A percentile compares a stretch with the other conserved stretches of the same genome.
Conservation (phyloP, 2,888 invertebrate species). For the Conomelus anceps region DNA sequence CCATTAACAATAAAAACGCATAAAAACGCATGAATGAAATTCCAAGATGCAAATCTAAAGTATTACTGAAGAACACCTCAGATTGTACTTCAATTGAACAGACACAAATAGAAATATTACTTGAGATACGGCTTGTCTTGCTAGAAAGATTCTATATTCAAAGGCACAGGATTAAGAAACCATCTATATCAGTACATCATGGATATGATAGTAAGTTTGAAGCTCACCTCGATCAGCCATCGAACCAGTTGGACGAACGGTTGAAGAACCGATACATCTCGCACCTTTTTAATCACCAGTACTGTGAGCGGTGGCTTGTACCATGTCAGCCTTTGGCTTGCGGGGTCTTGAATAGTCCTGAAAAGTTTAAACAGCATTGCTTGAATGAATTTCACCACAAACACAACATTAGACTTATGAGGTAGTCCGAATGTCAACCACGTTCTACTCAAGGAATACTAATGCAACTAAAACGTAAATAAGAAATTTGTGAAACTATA, state of each 20-base stretch:
- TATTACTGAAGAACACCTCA: too few species aligned
- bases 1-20: too few species aligned
- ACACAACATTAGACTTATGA: not conserved
- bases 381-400: not conserved
- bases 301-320: slow-evolving; percentile 95
- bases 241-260: slow-evolving; percentile 89
- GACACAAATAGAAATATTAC: too few species aligned
- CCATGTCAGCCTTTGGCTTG: slow-evolving; percentile 93
- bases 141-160: too few species aligned
- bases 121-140: too few species aligned
- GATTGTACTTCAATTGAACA: too few species aligned
- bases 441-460: not conserved
- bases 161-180: too few species aligned
- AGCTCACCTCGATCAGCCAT: slow-evolving; percentile 79
- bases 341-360: slow-evolving; percentile 96
- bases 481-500: not conserved
- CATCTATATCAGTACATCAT: not conserved
- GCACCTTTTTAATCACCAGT: slow-evolving; percentile 92
- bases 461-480: not conserved
- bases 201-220: not conserved
- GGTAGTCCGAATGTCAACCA: not conserved
- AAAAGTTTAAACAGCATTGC: slow-evolving; percentile 34
- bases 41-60: too few species aligned
- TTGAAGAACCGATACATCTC: slow-evolving; percentile 79
- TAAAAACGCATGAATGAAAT: too few species aligned